These are phyloP conservation scores for Carassius auratus DNA, from an alignment of 2,113 vertebrate species.

Conservation along the genomic window DNA sequence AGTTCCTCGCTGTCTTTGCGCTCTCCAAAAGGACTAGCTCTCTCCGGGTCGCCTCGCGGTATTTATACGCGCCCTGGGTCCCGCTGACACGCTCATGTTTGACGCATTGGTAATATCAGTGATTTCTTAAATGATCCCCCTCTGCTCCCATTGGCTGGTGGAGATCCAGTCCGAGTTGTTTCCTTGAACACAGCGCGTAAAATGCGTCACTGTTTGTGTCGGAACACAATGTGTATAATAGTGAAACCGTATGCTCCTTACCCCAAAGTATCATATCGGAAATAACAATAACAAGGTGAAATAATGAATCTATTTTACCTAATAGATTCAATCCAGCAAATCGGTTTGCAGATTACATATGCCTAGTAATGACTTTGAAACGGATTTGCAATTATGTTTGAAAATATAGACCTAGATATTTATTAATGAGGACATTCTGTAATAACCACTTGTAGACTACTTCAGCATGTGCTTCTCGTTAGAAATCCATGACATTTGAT, in stretches of 20 bases:
- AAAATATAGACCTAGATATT: too few relatives aligned
- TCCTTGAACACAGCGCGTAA: conserved; percentile 74
- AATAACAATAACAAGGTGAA: neutral
- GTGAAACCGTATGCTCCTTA: neutral
- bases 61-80: conserved; percentile 74
- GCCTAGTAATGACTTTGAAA: too few relatives aligned
- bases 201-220: conserved; percentile 75
- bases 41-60: conserved; percentile 68
- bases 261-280: neutral
- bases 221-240: conserved; percentile 51
- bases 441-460: too few relatives aligned
- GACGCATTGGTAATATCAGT: conserved; percentile 81
- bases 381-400: too few relatives aligned
- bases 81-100: conserved; percentile 68
- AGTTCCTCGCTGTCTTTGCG: conserved; percentile 63
- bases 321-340: neutral
- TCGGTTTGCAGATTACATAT: neutral
- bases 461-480: neutral
- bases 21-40: conserved; percentile 71
- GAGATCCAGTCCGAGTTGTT: conserved; percentile 63
- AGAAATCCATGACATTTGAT: too few relatives aligned
- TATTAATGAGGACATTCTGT: too few relatives aligned
- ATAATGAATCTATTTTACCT: neutral
- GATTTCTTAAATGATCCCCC: conserved; percentile 76
- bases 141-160: conserved; percentile 73